A percentile compares a stretch with the other conserved stretches of the same genome.
These are phyloP conservation scores for Neoscelio sp. DNA, from an alignment of 2,888 invertebrate genomes.

Conservation along the genomic window DNA sequence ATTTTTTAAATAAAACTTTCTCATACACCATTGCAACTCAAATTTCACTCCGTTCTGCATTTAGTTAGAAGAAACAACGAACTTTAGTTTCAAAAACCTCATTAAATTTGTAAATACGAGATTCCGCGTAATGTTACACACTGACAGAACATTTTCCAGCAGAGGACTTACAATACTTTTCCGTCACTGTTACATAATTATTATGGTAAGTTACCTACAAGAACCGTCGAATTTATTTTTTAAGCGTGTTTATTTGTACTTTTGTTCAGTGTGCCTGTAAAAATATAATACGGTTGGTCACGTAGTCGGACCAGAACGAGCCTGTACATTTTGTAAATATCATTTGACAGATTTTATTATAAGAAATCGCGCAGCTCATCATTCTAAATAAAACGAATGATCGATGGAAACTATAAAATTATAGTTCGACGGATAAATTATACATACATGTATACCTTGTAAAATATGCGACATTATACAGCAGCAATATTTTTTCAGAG, in stretches of 20 bases:
- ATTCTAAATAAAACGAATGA: slow-evolving; percentile 13
- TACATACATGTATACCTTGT: slow-evolving; percentile 58
- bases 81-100: slow-evolving; percentile 49
- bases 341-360: slow-evolving; percentile 44
- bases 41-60: slow-evolving; percentile 43
- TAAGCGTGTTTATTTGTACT: slow-evolving; percentile 30
- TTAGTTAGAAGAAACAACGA: slow-evolving; percentile 5
- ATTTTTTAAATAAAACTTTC: no score
- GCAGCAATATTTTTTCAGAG: slow-evolving; percentile 66
- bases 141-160: slow-evolving; percentile 33
- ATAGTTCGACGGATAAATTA: slow-evolving; percentile 29
- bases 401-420: background rate
- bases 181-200: slow-evolving; percentile 1
- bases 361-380: slow-evolving; percentile 19
- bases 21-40: background rate
- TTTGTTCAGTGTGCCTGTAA: slow-evolving; percentile 35
- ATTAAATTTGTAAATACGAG: slow-evolving; percentile 54
- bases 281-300: slow-evolving; percentile 26
- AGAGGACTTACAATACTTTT: slow-evolving; percentile 31
- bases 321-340: slow-evolving; percentile 65
- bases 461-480: slow-evolving; percentile 56
- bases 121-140: slow-evolving; percentile 32
- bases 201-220: background rate
- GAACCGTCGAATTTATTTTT: background rate
- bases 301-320: slow-evolving; percentile 9